Base-by-base conservation (phyloP, 2,113 vertebrate species). In the Grammomys dolichurus region DNA sequence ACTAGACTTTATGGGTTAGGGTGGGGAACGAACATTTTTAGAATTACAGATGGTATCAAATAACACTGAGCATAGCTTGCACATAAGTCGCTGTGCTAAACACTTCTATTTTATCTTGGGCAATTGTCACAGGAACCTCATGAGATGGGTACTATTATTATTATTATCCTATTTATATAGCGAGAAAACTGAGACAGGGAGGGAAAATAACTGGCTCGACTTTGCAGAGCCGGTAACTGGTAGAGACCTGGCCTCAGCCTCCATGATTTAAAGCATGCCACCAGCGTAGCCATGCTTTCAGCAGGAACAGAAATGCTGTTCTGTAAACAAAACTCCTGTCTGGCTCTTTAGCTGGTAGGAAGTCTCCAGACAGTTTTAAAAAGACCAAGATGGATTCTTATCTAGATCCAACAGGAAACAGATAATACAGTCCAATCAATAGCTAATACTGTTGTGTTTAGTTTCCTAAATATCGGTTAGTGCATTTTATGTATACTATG, bases 1-100 rank as follows among this genome's bases (percentile, higher is more conserved):
- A 95, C 78, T 93, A 69, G 73, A 96, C 51, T 69, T 95, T 40
- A 92, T 65, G 86, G 73, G 65, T 87, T 58, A 36, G n/a, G 28
- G 14, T 11, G 19, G 36, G 6, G 58, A 75, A 46, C 77, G 46
- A n/a, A 43, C 10, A 28, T n/a, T 43, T 95, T 85, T 85, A 92
- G 82, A 95, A 80, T 17, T 86, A 77, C 26, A 95, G 56, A 63
- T 84, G 63, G 36, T 63, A 94, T 48, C 91, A 93, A 20, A 72
- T 75, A 70, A 81, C 24, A 54, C 5, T 33, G 43, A 76, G 22
- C 48, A 6, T 22, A 84, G 78, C n/a, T 33, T 2, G 40, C 67
- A 78, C 87, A n/a, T 31, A 72, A 93, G 80, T 65, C 70, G n/a
- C 56, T 28, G 13, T 43, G 43, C 51, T 92, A 86, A 95, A 72